These are phyloP conservation scores for Gallinago stenura DNA, from an alignment of 2,797 vertebrate species.

Conservation along the genomic window DNA sequence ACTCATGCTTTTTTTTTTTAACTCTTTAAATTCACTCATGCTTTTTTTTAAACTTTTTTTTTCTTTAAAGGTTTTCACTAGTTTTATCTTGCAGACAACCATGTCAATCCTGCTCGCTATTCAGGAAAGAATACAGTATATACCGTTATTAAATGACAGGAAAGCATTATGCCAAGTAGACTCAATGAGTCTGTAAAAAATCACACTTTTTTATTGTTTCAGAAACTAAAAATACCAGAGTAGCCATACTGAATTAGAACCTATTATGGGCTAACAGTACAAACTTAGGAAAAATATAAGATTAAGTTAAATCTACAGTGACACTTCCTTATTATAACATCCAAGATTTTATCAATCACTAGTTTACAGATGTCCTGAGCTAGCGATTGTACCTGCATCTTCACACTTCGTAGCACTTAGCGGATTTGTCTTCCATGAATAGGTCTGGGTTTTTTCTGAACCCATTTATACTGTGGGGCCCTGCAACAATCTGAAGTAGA, in stretches of 20 bases:
- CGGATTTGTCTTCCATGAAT: background rate
- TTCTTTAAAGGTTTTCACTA: background rate
- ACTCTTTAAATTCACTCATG: background rate
- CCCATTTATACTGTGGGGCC: background rate
- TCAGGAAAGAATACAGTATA: background rate
- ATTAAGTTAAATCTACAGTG: background rate
- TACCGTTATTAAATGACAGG: background rate
- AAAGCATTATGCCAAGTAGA: background rate
- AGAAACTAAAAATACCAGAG: background rate
- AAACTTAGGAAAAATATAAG: background rate
- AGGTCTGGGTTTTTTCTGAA: background rate
- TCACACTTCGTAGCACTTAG: background rate
- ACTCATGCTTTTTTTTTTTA: background rate
- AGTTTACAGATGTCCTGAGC: background rate
- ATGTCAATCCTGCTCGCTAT: background rate
- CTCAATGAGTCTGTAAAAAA: background rate
- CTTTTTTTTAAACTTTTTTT: background rate
- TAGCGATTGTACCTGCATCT: background rate
- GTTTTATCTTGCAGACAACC: background rate
- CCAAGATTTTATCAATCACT: background rate
- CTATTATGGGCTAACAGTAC: background rate
- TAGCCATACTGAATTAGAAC: background rate
- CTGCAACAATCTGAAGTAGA: background rate
- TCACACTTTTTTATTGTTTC: background rate
- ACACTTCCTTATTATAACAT: background rate